Evolutionary conservation across 2,113 vertebrate species (phyloP).

Genomic region (Spheniscus mendiculus): DNA sequence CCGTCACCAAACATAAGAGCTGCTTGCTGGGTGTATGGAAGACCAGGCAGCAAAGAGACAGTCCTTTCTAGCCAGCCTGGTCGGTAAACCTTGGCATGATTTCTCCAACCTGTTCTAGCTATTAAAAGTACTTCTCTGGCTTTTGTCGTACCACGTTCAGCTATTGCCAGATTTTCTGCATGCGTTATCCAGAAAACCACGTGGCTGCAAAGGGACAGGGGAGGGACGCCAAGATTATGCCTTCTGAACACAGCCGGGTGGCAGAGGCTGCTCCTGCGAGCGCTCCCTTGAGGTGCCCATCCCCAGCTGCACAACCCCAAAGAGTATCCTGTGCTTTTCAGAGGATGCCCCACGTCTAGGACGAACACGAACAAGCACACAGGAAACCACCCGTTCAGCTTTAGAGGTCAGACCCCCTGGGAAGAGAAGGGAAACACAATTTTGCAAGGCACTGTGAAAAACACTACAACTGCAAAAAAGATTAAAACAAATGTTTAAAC

Average conservation of each 20-base stretch:
- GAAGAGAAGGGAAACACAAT: fast-evolving
- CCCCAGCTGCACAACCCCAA: background rate
- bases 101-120: background rate
- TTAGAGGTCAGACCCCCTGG: background rate
- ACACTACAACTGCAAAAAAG: background rate
- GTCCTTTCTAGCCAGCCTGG: background rate
- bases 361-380: fast-evolving
- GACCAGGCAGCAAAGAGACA: fast-evolving
- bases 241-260: background rate
- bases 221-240: background rate
- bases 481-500: background rate
- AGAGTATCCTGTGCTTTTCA: background rate
- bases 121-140: background rate
- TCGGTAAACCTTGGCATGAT: background rate
- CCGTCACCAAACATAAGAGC: background rate
- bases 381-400: background rate
- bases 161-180: background rate
- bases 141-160: background rate
- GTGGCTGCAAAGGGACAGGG: background rate
- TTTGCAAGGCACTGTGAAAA: background rate
- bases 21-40: background rate
- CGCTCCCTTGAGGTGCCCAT: fast-evolving
- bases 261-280: background rate
- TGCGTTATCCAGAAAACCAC: fast-evolving
- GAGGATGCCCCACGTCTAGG: background rate